A percentile compares a stretch with the other conserved stretches of the same genome.
Evolutionary conservation across 2,797 vertebrate genomes (phyloP).

Genomic region (Atherinosoma microstoma): DNA sequence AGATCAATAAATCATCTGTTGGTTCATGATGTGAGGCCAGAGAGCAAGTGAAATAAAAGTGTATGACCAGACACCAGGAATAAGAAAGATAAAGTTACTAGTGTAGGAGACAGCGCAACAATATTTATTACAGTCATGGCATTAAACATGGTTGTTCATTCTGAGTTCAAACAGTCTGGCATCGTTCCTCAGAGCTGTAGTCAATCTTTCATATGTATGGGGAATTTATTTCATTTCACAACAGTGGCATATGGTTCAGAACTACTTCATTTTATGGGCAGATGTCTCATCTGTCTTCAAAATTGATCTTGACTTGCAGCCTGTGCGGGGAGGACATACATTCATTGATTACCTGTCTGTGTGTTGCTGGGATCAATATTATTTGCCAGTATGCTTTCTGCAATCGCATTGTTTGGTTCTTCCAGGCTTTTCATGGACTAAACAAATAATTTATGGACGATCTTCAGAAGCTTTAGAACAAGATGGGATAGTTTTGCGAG

Average conservation of each 20-base stretch:
- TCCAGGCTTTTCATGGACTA: conserved; percentile 65
- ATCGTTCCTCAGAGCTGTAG: conserved; percentile 53
- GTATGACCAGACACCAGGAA: conserved; percentile 47
- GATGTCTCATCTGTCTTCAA: conserved; percentile 77
- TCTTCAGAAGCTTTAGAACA: conserved; percentile 27
- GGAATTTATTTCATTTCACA: conserved; percentile 70
- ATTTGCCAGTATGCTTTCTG: conserved; percentile 82
- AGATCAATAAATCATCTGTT: conserved; percentile 86
- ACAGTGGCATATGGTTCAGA: conserved; percentile 69
- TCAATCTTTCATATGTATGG: conserved; percentile 64
- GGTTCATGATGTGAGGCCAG: conserved; percentile 70
- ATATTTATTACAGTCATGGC: conserved; percentile 55
- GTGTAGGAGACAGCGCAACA: conserved; percentile 28
- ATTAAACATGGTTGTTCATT: conserved; percentile 49
- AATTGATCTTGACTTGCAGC: conserved; percentile 81
- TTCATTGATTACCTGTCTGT: conserved; percentile 84
- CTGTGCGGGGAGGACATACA: conserved; percentile 76
- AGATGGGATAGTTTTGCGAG: conserved; percentile 3
- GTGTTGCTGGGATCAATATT: conserved; percentile 79
- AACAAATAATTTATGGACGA: conserved; percentile 70
- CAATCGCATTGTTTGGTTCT: conserved; percentile 82
- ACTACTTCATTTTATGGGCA: conserved; percentile 78
- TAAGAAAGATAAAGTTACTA: conserved; percentile 39
- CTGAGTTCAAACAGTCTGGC: conserved; percentile 39
- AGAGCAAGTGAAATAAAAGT: conserved; percentile 59